Evolutionary conservation across 2,113 vertebrate species (phyloP).

Genomic region (Thalassarche chlororhynchos): DNA sequence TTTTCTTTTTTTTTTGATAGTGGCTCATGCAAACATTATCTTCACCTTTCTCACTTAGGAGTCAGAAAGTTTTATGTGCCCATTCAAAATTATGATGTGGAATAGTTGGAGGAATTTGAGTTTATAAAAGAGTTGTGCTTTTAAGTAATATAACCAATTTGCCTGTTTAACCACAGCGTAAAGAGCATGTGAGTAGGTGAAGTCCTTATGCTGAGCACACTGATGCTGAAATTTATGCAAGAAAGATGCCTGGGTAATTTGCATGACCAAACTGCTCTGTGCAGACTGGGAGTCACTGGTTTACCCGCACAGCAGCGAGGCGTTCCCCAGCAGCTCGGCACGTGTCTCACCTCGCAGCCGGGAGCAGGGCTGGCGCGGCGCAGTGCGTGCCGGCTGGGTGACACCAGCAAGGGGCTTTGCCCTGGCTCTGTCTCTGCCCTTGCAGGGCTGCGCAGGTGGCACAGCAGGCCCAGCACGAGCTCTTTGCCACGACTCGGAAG

Average conservation of each 20-base stretch:
- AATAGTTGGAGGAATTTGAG: background rate
- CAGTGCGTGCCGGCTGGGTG: background rate
- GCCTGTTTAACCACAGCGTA: background rate
- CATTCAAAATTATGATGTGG: background rate
- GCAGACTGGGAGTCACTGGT: background rate
- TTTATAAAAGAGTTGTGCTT: background rate
- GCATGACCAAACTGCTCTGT: rapidly evolving
- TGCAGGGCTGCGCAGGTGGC: background rate
- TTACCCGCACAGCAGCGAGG: background rate
- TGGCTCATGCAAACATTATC: background rate
- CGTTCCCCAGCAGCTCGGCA: rapidly evolving
- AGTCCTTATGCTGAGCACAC: background rate
- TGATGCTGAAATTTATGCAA: rapidly evolving
- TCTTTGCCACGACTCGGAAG: background rate
- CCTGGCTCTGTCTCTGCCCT: background rate
- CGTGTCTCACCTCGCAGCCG: background rate
- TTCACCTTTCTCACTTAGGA: background rate
- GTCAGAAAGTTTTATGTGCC: background rate
- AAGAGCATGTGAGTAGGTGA: background rate
- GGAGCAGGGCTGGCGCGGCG: background rate
- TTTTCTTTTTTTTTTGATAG: background rate
- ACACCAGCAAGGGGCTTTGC: background rate
- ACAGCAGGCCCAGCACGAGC: rapidly evolving
- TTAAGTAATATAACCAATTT: background rate
- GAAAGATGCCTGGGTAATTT: background rate